phyloP scores from a whole-genome alignment of 1,140 invertebrate genomes.

The Saxidomus purpurata region DNA sequence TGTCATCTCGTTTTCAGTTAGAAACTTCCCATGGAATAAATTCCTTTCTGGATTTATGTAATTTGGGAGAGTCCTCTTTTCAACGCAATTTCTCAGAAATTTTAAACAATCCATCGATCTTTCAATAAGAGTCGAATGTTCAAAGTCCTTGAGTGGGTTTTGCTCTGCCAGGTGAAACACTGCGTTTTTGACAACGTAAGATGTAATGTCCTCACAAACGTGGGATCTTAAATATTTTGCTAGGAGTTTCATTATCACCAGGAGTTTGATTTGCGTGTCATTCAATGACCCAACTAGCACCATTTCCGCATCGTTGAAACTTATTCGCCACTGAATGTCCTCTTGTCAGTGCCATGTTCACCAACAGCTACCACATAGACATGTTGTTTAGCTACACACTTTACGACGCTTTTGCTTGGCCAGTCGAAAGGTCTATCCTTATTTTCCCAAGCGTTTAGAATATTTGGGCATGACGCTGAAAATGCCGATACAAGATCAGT shows the following conservation, averaged over 20 bases:
- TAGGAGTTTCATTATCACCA: slow-evolving; percentile 9
- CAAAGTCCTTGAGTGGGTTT: not conserved
- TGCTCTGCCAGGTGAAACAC: slow-evolving; percentile 12
- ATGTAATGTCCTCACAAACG: not conserved
- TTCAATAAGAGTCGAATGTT: not conserved
- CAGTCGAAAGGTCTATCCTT: not conserved
- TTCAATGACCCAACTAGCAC: not conserved
- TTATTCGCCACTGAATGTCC: slow-evolving; percentile 41
- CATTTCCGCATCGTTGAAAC: slow-evolving; percentile 13
- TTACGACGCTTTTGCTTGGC: not conserved
- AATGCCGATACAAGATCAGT: not conserved
- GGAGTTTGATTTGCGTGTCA: slow-evolving; percentile 17
- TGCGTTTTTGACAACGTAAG: slow-evolving; percentile 50
- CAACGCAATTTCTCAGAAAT: slow-evolving; percentile 17
- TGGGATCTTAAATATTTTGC: not conserved
- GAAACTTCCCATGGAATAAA: not conserved
- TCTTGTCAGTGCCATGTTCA: not conserved
- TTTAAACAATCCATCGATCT: not conserved
- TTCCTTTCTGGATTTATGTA: slow-evolving; percentile 48
- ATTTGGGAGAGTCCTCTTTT: not conserved
- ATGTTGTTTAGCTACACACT: not conserved
- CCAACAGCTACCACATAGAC: not conserved
- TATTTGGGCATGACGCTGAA: not conserved
- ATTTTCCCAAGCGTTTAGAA: not conserved
- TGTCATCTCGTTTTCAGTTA: not conserved